Conservation (phyloP, 1,140 invertebrate species). For the Listronotus bonariensis region DNA sequence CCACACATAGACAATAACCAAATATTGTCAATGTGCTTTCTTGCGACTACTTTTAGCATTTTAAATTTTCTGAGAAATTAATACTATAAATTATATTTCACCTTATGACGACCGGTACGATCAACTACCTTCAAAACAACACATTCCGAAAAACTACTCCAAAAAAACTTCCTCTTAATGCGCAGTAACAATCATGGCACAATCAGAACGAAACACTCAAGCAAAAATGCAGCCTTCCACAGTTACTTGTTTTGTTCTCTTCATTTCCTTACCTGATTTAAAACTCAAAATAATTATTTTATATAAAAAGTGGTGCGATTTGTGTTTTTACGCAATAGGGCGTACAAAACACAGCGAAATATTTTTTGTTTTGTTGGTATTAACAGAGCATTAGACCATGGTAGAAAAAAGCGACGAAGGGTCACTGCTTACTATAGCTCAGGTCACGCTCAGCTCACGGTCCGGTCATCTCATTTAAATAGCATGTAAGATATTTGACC, state of each 20-base stretch:
- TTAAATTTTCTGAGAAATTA: no score
- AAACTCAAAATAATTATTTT: not conserved
- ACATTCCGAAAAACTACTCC: not conserved
- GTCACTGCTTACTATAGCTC: no score
- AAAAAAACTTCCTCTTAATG: conserved; percentile 1
- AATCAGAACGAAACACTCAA: conserved; percentile 46
- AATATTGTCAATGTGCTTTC: no score
- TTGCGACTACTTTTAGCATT: no score
- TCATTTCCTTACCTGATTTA: conserved; percentile 2
- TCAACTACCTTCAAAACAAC: conserved; percentile 26
- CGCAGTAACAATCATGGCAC: conserved; percentile 43
- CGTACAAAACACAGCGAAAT: conserved; percentile 15
- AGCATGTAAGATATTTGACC: no score
- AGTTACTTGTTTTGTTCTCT: conserved; percentile 6
- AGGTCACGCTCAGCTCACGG: no score
- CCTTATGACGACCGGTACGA: no score
- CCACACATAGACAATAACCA: no score
- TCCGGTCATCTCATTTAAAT: no score
- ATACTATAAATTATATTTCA: no score
- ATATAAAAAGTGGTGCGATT: not conserved
- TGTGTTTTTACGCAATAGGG: conserved; percentile 13
- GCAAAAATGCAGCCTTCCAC: conserved; percentile 29
- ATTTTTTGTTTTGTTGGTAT: conserved; percentile 5
- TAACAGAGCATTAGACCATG: no score
- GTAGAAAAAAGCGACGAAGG: no score